Evolutionary conservation across 92 coral and sea anemone genomes (phyloP), one percentile per base, ranked within the genome.

Genomic region (Zoanthus sociatus): DNA sequence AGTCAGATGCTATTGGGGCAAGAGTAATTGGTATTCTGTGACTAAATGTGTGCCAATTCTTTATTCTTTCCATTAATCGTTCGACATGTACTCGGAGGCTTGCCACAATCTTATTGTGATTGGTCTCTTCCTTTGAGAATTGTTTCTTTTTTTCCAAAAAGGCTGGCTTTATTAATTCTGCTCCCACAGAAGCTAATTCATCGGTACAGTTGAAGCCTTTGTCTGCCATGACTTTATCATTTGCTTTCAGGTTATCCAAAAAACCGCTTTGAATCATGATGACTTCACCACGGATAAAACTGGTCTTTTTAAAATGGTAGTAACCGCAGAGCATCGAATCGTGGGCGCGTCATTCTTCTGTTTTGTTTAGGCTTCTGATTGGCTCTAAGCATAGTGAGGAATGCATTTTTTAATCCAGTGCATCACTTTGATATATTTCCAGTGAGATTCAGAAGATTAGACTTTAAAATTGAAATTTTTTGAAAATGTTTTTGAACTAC

Each of bases 51-150:
- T 90, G 93, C 91, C 88, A 90, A 81, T 90, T 87, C 69, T 90
- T 90, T 61, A 79, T 90, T 71, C 93, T 47, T 79, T 87, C 93
- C 93, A 90, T 90, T 14, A 75, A 50, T n/a, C 93, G 60, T 72
- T 91, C 91, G 42, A 88, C 91, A 74, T 88, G 93, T n/a, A 88
- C 77, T 64, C 93, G 78, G 17, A 91, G 78, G 79, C 92, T 91
- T 51, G 94, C 94, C 31, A 91, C 88, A 66, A 64, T 77, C 84
- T 91, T 92, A 78, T 92, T 92, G 50, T 92, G 94, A 31, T 84
- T 87, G 56, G 94, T 92, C 47, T 92, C 87, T 79, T 84, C 87
- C 16, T 60, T 84, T 12, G 90, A 84, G 56, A 92, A 92, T 72
- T 92, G 94, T 53, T 72, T 71, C 0, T 76, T 72, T 13, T 26